phyloP scores from a whole-genome alignment of 1,140 invertebrate species.

The Notospermus geniculatus region DNA sequence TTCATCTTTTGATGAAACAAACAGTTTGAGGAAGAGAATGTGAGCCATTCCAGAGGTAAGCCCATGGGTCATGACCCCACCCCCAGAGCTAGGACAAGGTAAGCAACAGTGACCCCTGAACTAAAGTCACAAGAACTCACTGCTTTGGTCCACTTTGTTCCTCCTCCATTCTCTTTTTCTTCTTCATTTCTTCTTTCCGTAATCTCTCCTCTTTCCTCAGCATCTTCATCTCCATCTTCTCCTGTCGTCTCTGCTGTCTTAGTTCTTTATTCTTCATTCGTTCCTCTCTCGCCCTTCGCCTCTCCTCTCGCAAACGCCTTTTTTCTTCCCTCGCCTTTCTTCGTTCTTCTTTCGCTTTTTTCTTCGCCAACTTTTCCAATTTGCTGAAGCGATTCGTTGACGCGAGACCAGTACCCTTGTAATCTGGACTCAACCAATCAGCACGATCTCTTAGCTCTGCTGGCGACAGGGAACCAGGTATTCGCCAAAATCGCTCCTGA shows the following conservation, averaged over 20 bases:
- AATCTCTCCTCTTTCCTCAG: slow-evolving; percentile 17
- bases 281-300: slow-evolving; percentile 1
- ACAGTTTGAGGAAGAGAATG: too few relatives aligned
- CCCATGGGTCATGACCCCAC: too few relatives aligned
- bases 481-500: slow-evolving; percentile 51
- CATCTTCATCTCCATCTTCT: slow-evolving; percentile 12
- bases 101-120: too few relatives aligned
- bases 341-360: slow-evolving; percentile 11
- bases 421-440: slow-evolving; percentile 31
- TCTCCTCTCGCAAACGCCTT: background rate
- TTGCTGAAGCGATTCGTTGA: background rate
- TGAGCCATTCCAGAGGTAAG: too few relatives aligned
- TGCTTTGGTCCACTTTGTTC: slow-evolving; percentile 16
- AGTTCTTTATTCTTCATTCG: too few relatives aligned
- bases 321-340: slow-evolving; percentile 14
- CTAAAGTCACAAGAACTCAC: too few relatives aligned
- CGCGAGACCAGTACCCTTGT: slow-evolving; percentile 18
- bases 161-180: slow-evolving; percentile 20
- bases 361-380: slow-evolving; percentile 1
- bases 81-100: too few relatives aligned
- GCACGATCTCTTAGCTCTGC: slow-evolving; percentile 29
- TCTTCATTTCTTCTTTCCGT: slow-evolving; percentile 4
- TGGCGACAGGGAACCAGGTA: slow-evolving; percentile 31
- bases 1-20: too few relatives aligned
- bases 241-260: slow-evolving; percentile 2